Conservation (phyloP, 2,113 vertebrate species). For the Tiliqua scincoides region DNA sequence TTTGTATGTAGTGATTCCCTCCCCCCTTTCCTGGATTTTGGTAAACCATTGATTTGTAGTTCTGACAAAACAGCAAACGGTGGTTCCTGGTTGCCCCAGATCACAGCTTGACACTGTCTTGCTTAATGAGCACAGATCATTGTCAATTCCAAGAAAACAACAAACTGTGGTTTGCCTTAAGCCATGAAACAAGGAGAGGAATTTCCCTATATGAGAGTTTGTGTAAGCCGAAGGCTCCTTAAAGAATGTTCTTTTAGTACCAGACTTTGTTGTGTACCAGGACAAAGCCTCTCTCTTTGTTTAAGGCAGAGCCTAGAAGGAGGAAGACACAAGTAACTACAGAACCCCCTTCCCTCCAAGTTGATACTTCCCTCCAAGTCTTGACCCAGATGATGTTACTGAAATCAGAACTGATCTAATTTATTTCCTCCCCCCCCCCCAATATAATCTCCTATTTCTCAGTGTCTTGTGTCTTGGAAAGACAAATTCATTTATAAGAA, state of each 20-base stretch:
- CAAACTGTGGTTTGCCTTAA: not conserved
- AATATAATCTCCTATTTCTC: not conserved
- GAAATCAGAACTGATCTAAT: not conserved
- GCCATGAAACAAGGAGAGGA: not conserved
- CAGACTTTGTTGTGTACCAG: too few species aligned
- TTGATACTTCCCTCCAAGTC: not conserved
- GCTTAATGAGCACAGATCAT: not conserved
- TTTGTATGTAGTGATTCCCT: too few species aligned
- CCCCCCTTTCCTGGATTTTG: too few species aligned
- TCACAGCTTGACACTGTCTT: not conserved
- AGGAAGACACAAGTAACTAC: not conserved
- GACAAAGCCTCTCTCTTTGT: not conserved
- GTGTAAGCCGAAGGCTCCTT: not conserved
- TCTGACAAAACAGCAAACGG: not conserved
- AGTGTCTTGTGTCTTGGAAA: not conserved
- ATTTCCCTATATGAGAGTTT: not conserved
- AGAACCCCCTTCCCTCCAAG: not conserved
- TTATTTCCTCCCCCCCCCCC: not conserved
- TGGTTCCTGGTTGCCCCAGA: not conserved
- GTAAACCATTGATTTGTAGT: not conserved
- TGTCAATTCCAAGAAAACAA: not conserved
- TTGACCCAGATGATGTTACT: not conserved
- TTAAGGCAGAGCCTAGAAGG: not conserved
- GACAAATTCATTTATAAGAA: not conserved
- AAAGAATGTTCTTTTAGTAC: too few species aligned